Evolutionary conservation across 1,140 invertebrate genomes (phyloP).

Genomic region (Drepana arcuata): DNA sequence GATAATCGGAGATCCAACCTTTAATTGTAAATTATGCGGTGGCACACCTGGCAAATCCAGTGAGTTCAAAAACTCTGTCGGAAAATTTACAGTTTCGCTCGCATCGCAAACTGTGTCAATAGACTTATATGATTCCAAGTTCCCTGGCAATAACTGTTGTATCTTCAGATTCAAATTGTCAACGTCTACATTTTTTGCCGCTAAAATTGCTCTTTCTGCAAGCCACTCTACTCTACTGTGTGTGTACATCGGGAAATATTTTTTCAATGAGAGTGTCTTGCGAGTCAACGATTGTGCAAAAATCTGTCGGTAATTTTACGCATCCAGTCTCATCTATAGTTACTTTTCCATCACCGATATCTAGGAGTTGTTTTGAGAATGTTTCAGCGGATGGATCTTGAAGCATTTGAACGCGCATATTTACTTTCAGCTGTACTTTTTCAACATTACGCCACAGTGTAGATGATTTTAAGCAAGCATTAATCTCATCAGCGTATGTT

Average conservation of each 20-base stretch:
- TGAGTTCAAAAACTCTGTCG: slow-evolving; percentile 12
- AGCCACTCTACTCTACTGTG: slow-evolving; percentile 18
- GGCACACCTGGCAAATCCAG: too few species aligned
- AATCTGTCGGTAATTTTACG: slow-evolving; percentile 15
- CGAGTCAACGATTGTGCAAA: slow-evolving; percentile 16
- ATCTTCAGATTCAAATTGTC: slow-evolving; percentile 17
- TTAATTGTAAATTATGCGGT: slow-evolving; percentile 9
- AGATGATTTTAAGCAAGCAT: slow-evolving; percentile 7
- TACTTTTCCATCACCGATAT: slow-evolving; percentile 18
- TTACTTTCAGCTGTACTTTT: slow-evolving; percentile 15
- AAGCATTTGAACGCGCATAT: slow-evolving; percentile 18
- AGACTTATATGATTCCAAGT: slow-evolving; percentile 15
- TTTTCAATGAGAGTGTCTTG: slow-evolving; percentile 13
- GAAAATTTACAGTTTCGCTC: slow-evolving; percentile 11
- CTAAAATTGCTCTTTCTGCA: slow-evolving; percentile 16
- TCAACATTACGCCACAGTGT: slow-evolving; percentile 15
- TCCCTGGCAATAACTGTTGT: slow-evolving; percentile 14
- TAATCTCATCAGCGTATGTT: slow-evolving; percentile 16
- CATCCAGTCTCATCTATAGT: slow-evolving; percentile 12
- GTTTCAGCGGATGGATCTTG: slow-evolving; percentile 16
- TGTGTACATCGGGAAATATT: slow-evolving; percentile 18
- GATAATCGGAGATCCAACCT: slow-evolving; percentile 7
- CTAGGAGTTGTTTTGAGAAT: slow-evolving; percentile 20
- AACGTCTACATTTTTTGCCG: slow-evolving; percentile 19
- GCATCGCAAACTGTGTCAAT: slow-evolving; percentile 11